Evolutionary conservation across 1,140 invertebrate genomes (phyloP).

Genomic region (Aphidius gifuensis): DNA sequence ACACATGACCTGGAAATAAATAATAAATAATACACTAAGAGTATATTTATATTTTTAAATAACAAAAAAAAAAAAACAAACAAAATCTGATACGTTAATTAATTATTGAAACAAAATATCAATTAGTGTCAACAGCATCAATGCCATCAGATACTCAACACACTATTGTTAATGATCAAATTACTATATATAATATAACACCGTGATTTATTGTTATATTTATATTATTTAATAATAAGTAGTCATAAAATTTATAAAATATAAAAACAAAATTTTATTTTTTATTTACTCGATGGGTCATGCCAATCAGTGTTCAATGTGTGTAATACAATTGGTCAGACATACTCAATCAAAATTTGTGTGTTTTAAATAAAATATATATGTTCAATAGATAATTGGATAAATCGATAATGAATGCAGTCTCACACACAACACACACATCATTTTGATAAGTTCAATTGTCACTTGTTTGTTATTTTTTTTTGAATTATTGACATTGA

Average conservation of each 20-base stretch:
- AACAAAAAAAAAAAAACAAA: no score
- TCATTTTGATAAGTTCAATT: no score
- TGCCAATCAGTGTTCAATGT: conserved; percentile 4
- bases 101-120: neutral
- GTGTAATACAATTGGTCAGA: conserved; percentile 11
- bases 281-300: neutral
- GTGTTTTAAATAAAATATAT: neutral
- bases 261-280: no score
- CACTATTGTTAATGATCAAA: neutral
- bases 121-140: neutral
- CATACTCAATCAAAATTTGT: conserved; percentile 13
- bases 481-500: no score
- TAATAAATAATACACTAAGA: neutral
- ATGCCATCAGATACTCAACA: neutral
- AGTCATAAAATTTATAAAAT: no score
- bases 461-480: no score
- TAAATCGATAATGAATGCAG: neutral
- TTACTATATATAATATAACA: neutral
- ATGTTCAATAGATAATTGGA: no score
- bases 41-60: neutral
- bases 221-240: no score
- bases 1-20: conserved; percentile 78
- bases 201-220: no score
- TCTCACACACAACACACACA: no score
- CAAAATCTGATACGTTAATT: neutral